A percentile compares a stretch with the other conserved stretches of the same genome.
Conservation (phyloP, 2,797 vertebrate genomes). For the Brachyalestes nurse region DNA sequence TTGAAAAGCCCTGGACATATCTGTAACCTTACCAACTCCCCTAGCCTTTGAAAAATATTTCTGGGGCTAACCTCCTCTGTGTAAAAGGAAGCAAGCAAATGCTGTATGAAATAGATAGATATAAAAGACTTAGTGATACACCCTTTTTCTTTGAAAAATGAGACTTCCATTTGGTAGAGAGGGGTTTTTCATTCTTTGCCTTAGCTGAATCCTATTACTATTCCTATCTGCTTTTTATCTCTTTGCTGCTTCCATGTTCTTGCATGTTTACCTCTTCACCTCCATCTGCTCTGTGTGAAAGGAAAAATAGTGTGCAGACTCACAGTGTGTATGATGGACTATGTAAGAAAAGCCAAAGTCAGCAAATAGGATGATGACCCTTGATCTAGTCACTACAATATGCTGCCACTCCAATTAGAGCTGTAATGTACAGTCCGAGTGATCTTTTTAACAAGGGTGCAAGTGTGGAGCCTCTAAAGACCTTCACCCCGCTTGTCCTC, state of each 20-base stretch:
- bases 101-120: not conserved
- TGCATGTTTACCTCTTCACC: not conserved
- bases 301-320: constrained; percentile 27
- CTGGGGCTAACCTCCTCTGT: not conserved
- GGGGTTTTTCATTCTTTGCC: constrained; percentile 26
- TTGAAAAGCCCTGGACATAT: constrained; percentile 1
- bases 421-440: constrained; percentile 65
- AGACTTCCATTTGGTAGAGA: not conserved
- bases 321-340: constrained; percentile 55
- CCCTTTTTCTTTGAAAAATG: not conserved
- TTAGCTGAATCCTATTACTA: constrained; percentile 41
- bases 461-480: constrained; percentile 49
- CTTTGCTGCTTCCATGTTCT: constrained; percentile 29
- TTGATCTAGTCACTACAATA: constrained; percentile 45
- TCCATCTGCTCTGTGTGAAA: constrained; percentile 42
- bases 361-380: constrained; percentile 64
- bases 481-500: constrained; percentile 51
- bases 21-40: not conserved
- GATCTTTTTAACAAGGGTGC: constrained; percentile 47
- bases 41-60: not conserved
- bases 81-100: not conserved
- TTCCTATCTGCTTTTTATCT: constrained; percentile 49
- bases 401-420: constrained; percentile 49
- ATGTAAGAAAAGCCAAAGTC: constrained; percentile 61
- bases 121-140: not conserved